Evolutionary conservation across 2,888 invertebrate genomes (phyloP).

Genomic region (Sphinx pinastri): DNA sequence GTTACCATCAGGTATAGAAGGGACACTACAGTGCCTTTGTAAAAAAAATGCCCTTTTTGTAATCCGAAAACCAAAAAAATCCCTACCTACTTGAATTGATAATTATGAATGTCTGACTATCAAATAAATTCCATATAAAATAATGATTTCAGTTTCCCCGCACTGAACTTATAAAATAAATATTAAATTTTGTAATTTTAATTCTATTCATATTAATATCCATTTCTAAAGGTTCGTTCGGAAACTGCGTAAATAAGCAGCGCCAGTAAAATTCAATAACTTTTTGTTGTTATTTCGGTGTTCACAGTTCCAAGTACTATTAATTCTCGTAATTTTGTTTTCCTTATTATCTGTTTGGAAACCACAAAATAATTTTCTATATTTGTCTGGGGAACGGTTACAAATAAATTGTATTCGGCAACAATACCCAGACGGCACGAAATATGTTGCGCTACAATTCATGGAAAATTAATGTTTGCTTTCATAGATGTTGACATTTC

Average conservation of each 20-base stretch:
- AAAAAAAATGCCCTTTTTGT: too few species aligned
- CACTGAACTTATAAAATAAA: too few species aligned
- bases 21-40: too few species aligned
- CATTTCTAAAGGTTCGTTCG: not conserved
- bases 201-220: not conserved
- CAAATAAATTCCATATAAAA: too few species aligned
- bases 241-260: not conserved
- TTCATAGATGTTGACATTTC: slow-evolving; percentile 38
- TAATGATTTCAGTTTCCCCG: too few species aligned
- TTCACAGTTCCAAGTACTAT: not conserved
- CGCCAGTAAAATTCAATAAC: not conserved
- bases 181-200: not conserved
- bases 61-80: too few species aligned
- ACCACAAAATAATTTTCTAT: slow-evolving; percentile 35
- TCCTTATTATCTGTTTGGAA: slow-evolving; percentile 26
- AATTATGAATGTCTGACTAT: too few species aligned
- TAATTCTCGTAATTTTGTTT: slow-evolving; percentile 3
- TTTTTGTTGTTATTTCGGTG: too few species aligned
- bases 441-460: slow-evolving; percentile 38
- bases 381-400: slow-evolving; percentile 31
- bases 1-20: too few species aligned
- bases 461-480: slow-evolving; percentile 40
- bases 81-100: too few species aligned
- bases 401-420: slow-evolving; percentile 35
- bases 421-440: slow-evolving; percentile 36